Evolutionary conservation across 2,797 vertebrate species (phyloP).

Genomic region (Esox lucius): DNA sequence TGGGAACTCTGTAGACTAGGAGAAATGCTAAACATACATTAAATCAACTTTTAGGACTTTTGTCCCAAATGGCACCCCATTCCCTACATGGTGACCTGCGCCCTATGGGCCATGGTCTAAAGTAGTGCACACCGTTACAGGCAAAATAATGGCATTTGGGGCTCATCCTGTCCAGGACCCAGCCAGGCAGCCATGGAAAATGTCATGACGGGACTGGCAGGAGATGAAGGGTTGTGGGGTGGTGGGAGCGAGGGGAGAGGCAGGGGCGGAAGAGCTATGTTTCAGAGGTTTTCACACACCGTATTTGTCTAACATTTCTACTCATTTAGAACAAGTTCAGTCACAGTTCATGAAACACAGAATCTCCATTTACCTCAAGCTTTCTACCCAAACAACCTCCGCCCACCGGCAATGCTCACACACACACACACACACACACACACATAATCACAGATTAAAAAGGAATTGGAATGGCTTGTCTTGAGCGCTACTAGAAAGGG

Average conservation of each 20-base stretch:
- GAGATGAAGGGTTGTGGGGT: constrained; percentile 59
- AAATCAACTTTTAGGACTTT: constrained; percentile 12
- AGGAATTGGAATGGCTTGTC: no score
- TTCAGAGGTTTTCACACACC: constrained; percentile 59
- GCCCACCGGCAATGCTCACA: constrained; percentile 23
- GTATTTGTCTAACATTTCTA: constrained; percentile 67
- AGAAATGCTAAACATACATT: constrained; percentile 16
- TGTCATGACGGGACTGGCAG: constrained; percentile 64
- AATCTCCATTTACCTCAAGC: constrained; percentile 54
- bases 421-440: no score
- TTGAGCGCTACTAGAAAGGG: no score
- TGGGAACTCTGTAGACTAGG: constrained; percentile 7
- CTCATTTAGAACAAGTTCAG: constrained; percentile 68
- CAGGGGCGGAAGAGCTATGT: constrained; percentile 45
- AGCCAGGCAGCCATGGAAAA: constrained; percentile 53
- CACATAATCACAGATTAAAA: no score
- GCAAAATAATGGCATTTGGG: neutral
- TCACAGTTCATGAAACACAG: constrained; percentile 68
- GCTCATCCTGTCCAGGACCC: constrained; percentile 31
- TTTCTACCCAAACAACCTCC: constrained; percentile 48
- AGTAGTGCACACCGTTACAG: neutral
- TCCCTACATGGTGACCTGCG: neutral
- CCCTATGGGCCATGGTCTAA: neutral
- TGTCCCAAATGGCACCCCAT: neutral
- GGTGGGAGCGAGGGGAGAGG: constrained; percentile 13